phyloP scores from a whole-genome alignment of 1,140 invertebrate species.

The Papilio glaucus region DNA sequence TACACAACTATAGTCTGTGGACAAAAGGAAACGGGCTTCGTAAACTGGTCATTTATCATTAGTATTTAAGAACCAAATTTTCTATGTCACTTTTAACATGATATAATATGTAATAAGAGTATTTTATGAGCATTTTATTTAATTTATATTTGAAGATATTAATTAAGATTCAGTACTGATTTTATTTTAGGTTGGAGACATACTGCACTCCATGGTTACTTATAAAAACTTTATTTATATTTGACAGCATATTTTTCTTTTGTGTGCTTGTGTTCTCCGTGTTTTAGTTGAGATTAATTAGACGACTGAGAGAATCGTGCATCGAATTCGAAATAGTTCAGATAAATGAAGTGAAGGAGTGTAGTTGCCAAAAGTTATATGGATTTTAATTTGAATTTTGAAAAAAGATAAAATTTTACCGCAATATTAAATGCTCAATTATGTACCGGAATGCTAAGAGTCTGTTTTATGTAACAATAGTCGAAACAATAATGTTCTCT shows the following conservation, averaged over 20 bases:
- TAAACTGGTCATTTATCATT: constrained; percentile 63
- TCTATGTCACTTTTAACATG: constrained; percentile 80
- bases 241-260: constrained; percentile 41
- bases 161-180: constrained; percentile 78
- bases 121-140: constrained; percentile 82
- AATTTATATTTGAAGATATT: constrained; percentile 74
- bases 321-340: constrained; percentile 44
- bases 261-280: constrained; percentile 63
- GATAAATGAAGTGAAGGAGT: constrained; percentile 53
- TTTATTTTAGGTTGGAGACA: constrained; percentile 71
- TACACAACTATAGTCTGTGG: constrained; percentile 13
- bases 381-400: constrained; percentile 25
- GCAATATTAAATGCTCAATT: constrained; percentile 54
- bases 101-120: constrained; percentile 74
- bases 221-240: constrained; percentile 35
- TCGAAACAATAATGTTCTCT: constrained; percentile 57
- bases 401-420: constrained; percentile 47
- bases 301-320: constrained; percentile 31
- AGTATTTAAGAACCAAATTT: constrained; percentile 78
- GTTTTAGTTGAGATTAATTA: constrained; percentile 47
- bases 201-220: constrained; percentile 57
- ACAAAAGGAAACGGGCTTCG: constrained; percentile 49
- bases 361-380: constrained; percentile 57
- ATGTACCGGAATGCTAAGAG: constrained; percentile 45
- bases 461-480: constrained; percentile 38